Percentiles rank a stretch among this genome's conserved stretches.
Evolutionary conservation across 2,113 vertebrate genomes (phyloP).

Genomic region (Channa argus): DNA sequence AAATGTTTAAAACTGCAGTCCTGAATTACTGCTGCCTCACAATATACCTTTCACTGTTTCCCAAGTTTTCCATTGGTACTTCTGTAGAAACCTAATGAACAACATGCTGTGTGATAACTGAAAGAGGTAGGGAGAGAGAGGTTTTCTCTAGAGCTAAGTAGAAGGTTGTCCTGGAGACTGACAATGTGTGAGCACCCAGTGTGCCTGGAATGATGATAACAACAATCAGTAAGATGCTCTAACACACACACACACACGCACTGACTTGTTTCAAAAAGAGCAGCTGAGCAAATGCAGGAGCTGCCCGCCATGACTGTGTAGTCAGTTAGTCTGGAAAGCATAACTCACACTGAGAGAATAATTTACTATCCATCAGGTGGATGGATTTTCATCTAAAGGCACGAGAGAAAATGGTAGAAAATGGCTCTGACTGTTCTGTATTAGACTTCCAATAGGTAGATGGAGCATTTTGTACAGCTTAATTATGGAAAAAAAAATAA

Average conservation of each 20-base stretch:
- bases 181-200: slow-evolving; percentile 54
- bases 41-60: neutral
- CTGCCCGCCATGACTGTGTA: slow-evolving; percentile 54
- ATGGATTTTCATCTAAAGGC: slow-evolving; percentile 3
- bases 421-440: neutral
- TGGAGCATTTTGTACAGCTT: neutral
- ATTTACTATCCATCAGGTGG: slow-evolving; percentile 20
- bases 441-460: neutral
- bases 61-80: neutral
- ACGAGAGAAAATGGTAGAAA: neutral
- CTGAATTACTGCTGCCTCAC: neutral
- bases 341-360: slow-evolving; percentile 43
- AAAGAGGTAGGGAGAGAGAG: slow-evolving; percentile 1
- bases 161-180: slow-evolving; percentile 80
- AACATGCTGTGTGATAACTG: neutral
- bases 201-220: slow-evolving; percentile 67
- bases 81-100: neutral
- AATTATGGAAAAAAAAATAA: neutral
- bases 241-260: slow-evolving; percentile 10
- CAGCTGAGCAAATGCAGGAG: slow-evolving; percentile 35
- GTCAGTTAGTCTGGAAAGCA: slow-evolving; percentile 30
- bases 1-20: neutral
- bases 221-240: slow-evolving; percentile 27
- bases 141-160: slow-evolving; percentile 63
- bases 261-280: slow-evolving; percentile 16